Evolutionary conservation across 2,888 invertebrate genomes (phyloP).

Genomic region (Octonoba sinensis): DNA sequence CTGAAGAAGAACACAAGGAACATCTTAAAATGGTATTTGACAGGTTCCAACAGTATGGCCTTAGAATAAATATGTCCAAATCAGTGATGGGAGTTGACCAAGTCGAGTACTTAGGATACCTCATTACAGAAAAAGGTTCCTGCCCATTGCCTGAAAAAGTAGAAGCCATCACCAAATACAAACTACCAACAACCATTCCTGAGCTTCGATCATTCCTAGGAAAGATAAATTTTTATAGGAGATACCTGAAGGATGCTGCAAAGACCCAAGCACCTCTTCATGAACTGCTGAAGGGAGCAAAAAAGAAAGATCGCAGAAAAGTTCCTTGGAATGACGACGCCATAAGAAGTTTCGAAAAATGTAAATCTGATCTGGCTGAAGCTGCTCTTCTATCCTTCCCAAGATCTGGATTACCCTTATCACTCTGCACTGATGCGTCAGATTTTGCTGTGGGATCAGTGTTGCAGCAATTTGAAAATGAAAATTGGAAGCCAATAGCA

Average conservation of each 20-base stretch:
- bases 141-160: slow-evolving; percentile 24
- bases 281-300: slow-evolving; percentile 24
- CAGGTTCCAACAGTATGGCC: not conserved
- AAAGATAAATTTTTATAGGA: slow-evolving; percentile 55
- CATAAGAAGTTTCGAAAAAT: slow-evolving; percentile 16
- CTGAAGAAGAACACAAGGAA: too few species aligned
- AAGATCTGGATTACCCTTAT: slow-evolving; percentile 1
- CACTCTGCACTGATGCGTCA: slow-evolving; percentile 18
- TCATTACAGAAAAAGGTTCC: not conserved
- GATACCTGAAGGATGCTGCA: slow-evolving; percentile 42
- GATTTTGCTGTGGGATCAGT: slow-evolving; percentile 67
- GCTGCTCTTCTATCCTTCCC: slow-evolving; percentile 37
- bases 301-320: slow-evolving; percentile 8
- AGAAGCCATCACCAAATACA: slow-evolving; percentile 16
- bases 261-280: slow-evolving; percentile 27
- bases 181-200: slow-evolving; percentile 18
- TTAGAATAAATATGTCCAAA: slow-evolving; percentile 1
- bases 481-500: slow-evolving; percentile 57
- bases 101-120: not conserved
- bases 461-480: slow-evolving; percentile 66
- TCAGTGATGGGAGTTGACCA: not conserved
- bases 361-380: slow-evolving; percentile 26
- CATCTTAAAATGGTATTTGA: not conserved
- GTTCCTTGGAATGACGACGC: slow-evolving; percentile 9
- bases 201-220: slow-evolving; percentile 51